phyloP scores from a whole-genome alignment of 2,888 invertebrate species.

The Trichacis sp. region DNA sequence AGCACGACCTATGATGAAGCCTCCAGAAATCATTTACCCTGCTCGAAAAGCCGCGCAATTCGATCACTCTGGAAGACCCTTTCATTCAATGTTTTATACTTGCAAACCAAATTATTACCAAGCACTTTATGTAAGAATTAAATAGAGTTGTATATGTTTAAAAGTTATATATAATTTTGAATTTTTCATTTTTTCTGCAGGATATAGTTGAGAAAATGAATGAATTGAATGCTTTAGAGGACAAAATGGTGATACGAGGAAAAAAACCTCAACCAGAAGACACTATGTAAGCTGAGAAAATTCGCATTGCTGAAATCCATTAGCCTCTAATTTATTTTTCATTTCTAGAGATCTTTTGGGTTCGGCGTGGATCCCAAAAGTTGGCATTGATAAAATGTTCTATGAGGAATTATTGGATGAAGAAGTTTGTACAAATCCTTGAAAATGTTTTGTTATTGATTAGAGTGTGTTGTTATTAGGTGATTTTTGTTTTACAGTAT shows the following conservation, averaged over 20 bases:
- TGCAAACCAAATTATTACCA: conserved; percentile 87
- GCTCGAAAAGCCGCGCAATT: conserved; percentile 89
- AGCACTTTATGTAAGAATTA: conserved; percentile 81
- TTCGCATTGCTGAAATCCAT: too few species aligned
- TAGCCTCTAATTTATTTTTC: too few species aligned
- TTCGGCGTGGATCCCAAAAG: conserved; percentile 77
- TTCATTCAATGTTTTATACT: conserved; percentile 93
- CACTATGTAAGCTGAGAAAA: conserved; percentile 73
- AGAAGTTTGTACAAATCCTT: conserved; percentile 66
- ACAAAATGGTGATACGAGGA: conserved; percentile 76
- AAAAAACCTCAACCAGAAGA: conserved; percentile 73
- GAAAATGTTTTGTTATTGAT: neutral
- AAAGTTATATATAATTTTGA: too few species aligned
- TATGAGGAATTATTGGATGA: conserved; percentile 78
- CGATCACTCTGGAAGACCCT: conserved; percentile 90
- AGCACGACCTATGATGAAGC: conserved; percentile 91
- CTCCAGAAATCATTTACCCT: conserved; percentile 89
- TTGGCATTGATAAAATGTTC: conserved; percentile 75
- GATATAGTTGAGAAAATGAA: conserved; percentile 79
- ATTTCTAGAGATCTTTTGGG: conserved; percentile 72
- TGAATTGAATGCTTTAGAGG: conserved; percentile 78
- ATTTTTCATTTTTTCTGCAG: too few species aligned
- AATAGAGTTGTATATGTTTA: too few species aligned
- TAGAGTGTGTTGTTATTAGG: neutral
- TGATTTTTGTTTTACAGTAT: conserved; percentile 75